These are phyloP conservation scores for Pantherophis guttatus DNA, from an alignment of 2,113 vertebrate genomes.

Conservation along the genomic window DNA sequence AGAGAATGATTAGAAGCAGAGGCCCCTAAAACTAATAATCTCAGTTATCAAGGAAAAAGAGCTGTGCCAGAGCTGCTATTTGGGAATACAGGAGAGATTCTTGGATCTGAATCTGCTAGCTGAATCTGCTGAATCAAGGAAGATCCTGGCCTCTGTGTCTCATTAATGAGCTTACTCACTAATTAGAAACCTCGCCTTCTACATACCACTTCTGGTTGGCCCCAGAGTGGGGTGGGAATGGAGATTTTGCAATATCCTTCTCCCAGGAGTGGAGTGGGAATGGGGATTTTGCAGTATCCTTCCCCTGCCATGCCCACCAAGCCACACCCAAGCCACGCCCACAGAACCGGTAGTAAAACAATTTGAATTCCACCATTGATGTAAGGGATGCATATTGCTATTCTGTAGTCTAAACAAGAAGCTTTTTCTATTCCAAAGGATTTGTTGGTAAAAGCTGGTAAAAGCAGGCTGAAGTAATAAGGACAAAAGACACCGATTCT, in stretches of 20 bases:
- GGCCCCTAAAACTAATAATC: not conserved
- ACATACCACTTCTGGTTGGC: too few relatives aligned
- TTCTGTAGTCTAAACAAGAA: not conserved
- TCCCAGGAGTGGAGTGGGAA: too few relatives aligned
- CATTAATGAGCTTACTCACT: not conserved
- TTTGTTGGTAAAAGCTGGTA: not conserved
- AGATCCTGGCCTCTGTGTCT: too few relatives aligned
- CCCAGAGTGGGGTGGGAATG: too few relatives aligned
- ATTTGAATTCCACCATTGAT: too few relatives aligned
- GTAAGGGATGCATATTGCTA: too few relatives aligned
- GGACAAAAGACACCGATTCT: not conserved
- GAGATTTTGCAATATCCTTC: too few relatives aligned
- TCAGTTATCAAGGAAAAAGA: not conserved
- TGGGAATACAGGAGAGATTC: not conserved
- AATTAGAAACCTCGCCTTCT: not conserved
- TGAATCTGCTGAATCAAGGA: not conserved
- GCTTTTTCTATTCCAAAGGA: not conserved
- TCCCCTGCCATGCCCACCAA: too few relatives aligned
- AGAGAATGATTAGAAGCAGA: not conserved
- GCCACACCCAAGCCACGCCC: too few relatives aligned
- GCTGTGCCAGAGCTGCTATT: not conserved
- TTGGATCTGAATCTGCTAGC: not conserved
- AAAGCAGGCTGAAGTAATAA: not conserved
- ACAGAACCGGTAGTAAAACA: too few relatives aligned
- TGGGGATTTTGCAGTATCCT: too few relatives aligned